Base-by-base conservation (phyloP, 64 coral and sea anemone genomes). In the Dendronephthya gigantea region DNA sequence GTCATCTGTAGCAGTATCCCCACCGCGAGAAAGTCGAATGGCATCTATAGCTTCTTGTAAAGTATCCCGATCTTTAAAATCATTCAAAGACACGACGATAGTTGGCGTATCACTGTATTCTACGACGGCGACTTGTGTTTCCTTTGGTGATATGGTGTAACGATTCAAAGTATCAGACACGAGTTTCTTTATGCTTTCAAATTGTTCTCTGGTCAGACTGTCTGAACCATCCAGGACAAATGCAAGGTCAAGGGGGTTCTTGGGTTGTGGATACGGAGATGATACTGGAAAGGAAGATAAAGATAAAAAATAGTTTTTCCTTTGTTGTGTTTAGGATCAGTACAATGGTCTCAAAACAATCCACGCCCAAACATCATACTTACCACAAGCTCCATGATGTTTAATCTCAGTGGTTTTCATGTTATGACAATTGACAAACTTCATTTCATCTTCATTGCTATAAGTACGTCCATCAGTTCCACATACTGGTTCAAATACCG, bases 401-500 rank as follows among this genome's bases (percentile, higher is more conserved):
- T 28, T 14, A 1, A 39, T 15, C 25, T 79, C 1, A 34, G 36
- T 39, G 15, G 72, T 79, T 79, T 10, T 79, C 36, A 12, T 34
- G 1, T 15, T 34, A 15, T 39, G 72, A 79, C 72, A 79, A 34
- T 79, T 79, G 15, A 39, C 29, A 79, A 36, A 79, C 36, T 79
- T 79, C 72, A 79, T 79, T 79, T 34, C 72, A 17, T 79, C 27
- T 15, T 9, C 17, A 39, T 79, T 79, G 72, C 72, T 79, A 29
- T 79, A 79, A 39, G 72, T 79, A 36, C 36, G 72, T 4, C 72
- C 72, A 79, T 79, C 72, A 36, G 72, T 79, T 34, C 72, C 72
- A 19, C 72, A 79, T 16, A 79, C 72, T 15, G 72, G 72, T 3
- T 79, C 72, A 79, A 36, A 79, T 36, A 39, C 17, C 9, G 72